Conservation (phyloP, 2,888 invertebrate genomes). For the Rotaria sp. region DNA sequence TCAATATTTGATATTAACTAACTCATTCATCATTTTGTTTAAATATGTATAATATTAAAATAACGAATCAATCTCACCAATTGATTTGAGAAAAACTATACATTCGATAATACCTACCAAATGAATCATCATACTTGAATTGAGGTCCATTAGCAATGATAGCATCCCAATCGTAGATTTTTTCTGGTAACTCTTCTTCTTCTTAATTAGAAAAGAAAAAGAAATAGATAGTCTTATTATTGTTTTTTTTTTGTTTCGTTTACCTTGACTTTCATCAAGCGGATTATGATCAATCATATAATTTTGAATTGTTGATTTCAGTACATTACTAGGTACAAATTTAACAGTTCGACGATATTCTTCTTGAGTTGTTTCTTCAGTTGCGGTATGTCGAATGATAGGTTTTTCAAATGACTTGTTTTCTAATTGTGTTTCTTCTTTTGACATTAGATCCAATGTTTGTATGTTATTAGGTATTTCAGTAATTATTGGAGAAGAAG, state of each 20-base stretch:
- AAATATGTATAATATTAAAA: too few species aligned
- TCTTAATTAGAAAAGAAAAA: background rate
- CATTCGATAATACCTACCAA: background rate
- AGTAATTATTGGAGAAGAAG: background rate
- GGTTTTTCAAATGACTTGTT: background rate
- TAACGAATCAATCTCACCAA: too few species aligned
- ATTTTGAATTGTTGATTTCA: background rate
- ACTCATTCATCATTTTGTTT: too few species aligned
- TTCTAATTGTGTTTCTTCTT: background rate
- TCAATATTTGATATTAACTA: too few species aligned
- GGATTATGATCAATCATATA: conserved; percentile 17
- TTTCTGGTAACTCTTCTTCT: background rate
- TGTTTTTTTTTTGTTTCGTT: background rate
- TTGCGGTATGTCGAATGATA: background rate
- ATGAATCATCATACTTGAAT: background rate
- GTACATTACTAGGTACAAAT: background rate
- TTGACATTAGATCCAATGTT: background rate
- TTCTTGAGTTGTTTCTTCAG: background rate
- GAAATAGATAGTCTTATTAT: background rate
- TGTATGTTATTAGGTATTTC: background rate
- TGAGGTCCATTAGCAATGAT: background rate
- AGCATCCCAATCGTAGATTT: background rate
- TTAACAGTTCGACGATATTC: background rate
- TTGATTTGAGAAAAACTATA: too few species aligned
- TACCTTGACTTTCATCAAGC: background rate